A percentile compares a stretch with the other conserved stretches of the same genome.
These are phyloP conservation scores for Pedetes capensis DNA, from an alignment of 2,113 vertebrate species.

Conservation along the genomic window DNA sequence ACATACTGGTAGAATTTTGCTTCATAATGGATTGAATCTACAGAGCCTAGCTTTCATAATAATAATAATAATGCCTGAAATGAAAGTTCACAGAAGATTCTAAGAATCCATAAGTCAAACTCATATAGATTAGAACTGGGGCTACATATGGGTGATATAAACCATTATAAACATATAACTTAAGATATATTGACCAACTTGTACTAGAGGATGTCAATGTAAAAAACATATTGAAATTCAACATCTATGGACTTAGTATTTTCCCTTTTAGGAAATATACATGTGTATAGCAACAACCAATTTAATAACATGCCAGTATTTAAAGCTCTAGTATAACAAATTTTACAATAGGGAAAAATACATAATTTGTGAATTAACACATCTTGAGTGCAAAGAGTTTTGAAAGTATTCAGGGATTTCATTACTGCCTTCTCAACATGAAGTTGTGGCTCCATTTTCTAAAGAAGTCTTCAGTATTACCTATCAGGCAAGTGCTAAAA, in stretches of 20 bases:
- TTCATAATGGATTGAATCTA: too few species aligned
- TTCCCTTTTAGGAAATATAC: not conserved
- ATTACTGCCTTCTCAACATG: not conserved
- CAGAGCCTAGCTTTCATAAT: slow-evolving; percentile 47
- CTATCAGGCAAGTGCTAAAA: not conserved
- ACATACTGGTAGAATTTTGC: too few species aligned
- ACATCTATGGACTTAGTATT: not conserved
- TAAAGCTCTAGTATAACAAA: not conserved
- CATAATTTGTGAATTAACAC: not conserved
- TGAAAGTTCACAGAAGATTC: slow-evolving; percentile 19
- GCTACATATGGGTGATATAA: not conserved
- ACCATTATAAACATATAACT: not conserved
- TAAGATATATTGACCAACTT: not conserved
- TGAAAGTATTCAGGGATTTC: not conserved
- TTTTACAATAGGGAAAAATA: not conserved
- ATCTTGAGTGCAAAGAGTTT: not conserved
- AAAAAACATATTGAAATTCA: not conserved
- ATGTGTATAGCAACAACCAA: not conserved
- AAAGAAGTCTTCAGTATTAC: not conserved
- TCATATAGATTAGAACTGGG: not conserved
- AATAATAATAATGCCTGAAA: slow-evolving; percentile 25
- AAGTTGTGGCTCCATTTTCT: not conserved
- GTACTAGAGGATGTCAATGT: not conserved
- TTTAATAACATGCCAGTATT: not conserved
- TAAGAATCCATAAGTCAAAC: not conserved